Base-by-base conservation (phyloP, 2,113 vertebrate species). In the Xerus inauris region DNA sequence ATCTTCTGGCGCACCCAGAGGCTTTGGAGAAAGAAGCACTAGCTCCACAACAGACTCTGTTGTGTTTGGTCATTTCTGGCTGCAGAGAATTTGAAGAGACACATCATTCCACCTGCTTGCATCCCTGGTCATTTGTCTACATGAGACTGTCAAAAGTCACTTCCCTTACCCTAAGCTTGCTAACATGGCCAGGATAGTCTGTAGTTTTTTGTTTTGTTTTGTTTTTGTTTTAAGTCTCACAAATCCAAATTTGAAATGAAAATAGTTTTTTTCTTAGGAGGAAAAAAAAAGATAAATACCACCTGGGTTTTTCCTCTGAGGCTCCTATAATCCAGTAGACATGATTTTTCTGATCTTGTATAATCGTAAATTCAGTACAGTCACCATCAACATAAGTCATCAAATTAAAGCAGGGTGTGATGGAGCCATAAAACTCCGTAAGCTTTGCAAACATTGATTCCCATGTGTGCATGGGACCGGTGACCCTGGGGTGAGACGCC, bases 371-470 rank as follows among this genome's bases (percentile, higher is more conserved):
- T 94, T 82, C 45, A 72, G 59, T n/a, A 16, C 13, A 87, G 54
- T 65, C 59, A 95, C 16, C 42, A 84, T 54, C 42, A 32, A 35
- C 45, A 3, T 14, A 80, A 54, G 84, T 79, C 94, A n/a, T 97
- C 96, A 96, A 97, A 88, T 47, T 54, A 92, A 97, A 87, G 83
- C 26, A n/a, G 88, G 84, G 65, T 2, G 0, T 79, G 84, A 94
- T 8, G 24, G 47, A 88, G n/a, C 84, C 76, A 92, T 97, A 93
- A 87, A 93, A 93, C 51, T 85, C 81, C 3, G n/a, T 12, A 59
- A 87, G 59, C 32, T 88, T 73, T 96, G 93, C 83, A 87, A 81
- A 89, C 54, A 87, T 81, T 69, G 81, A 42, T 62, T 97, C 64
- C 47, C 38, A 24, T 12, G 2, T 72, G 90, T 65, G 47, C 45